Evolutionary conservation across 2,113 vertebrate species (phyloP), one percentile per base, ranked within the genome.

Genomic region (Trichechus manatus): DNA sequence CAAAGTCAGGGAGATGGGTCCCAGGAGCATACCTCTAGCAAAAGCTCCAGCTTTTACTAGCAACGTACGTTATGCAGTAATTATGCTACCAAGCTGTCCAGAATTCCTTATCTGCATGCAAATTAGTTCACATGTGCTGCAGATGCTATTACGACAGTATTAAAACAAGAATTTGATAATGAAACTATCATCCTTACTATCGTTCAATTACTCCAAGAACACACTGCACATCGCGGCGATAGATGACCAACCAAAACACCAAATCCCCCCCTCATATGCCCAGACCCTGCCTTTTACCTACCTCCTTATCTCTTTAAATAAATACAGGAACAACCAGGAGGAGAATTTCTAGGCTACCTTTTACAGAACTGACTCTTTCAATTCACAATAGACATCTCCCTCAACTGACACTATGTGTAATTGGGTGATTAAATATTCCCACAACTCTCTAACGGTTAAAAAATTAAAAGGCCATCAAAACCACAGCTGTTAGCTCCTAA

Each of bases 11-110:
- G n/a, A 97, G 98, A 98, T 98, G 96, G 85, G 96, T 98, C 98
- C 97, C 98, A 93, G 0, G 93, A 98, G 98, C 93, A 98, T 25
- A 97, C 95, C 97, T 98, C 95, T 36, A 94, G 96, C 70, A 96
- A 96, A 94, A 97, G 96, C 94, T 81, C 91, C 95, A 81, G 96
- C 96, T 98, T 96, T 95, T 91, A 97, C 94, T 84, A 95, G 96
- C 64, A 93, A 97, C 0, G 39, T 94, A 94, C 92, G 97, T 96
- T 97, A 91, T 72, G 89, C 91, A 93, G 97, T 97, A 98, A 99
- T 98, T 98, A 98, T 63, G 97, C 96, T 90, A 97, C 97, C 97
- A 97, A 98, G 97, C 98, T 98, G 98, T 98, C 98, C 97, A 93
- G 97, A 83, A 94, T 95, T 98, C 97, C 97, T 98, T 98, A 98